These are phyloP conservation scores for Limnodromus scolopaceus DNA, from an alignment of 2,797 vertebrate genomes.

Conservation along the genomic window DNA sequence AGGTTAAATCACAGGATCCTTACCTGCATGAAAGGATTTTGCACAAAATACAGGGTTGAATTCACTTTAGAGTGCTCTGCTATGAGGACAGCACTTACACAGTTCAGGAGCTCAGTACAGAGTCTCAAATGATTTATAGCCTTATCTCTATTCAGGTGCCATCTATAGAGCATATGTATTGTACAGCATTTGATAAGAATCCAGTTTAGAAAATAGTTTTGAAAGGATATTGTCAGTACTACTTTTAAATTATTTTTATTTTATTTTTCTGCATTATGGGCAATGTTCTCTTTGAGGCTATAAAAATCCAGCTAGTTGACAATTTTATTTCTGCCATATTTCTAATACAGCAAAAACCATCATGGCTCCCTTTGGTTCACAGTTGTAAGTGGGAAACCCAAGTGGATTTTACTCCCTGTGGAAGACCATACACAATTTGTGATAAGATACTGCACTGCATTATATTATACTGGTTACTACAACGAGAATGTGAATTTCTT, in stretches of 20 bases:
- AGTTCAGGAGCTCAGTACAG: slow-evolving; percentile 32
- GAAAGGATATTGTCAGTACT: slow-evolving; percentile 44
- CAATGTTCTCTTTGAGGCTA: slow-evolving; percentile 44
- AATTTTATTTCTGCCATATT: slow-evolving; percentile 59
- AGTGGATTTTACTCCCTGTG: slow-evolving; percentile 5
- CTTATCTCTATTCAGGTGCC: slow-evolving; percentile 52
- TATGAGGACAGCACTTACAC: slow-evolving; percentile 25
- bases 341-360: slow-evolving; percentile 1
- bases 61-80: slow-evolving; percentile 33
- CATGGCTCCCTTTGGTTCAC: slow-evolving; percentile 28
- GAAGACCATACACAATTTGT: neutral
- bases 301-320: slow-evolving; percentile 45
- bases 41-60: slow-evolving; percentile 16
- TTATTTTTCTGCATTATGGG: slow-evolving; percentile 42
- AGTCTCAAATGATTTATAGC: slow-evolving; percentile 38
- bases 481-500: neutral
- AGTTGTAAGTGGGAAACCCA: slow-evolving; percentile 19
- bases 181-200: slow-evolving; percentile 26
- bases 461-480: neutral
- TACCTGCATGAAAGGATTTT: slow-evolving; percentile 22
- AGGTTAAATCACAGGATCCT: slow-evolving; percentile 47
- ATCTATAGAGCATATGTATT: slow-evolving; percentile 21
- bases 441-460: neutral
- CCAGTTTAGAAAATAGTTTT: slow-evolving; percentile 53
- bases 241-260: slow-evolving; percentile 65